Evolutionary conservation across 2,888 invertebrate genomes (phyloP), one percentile per base, ranked within the genome.

Genomic region (Spodoptera exigua): DNA sequence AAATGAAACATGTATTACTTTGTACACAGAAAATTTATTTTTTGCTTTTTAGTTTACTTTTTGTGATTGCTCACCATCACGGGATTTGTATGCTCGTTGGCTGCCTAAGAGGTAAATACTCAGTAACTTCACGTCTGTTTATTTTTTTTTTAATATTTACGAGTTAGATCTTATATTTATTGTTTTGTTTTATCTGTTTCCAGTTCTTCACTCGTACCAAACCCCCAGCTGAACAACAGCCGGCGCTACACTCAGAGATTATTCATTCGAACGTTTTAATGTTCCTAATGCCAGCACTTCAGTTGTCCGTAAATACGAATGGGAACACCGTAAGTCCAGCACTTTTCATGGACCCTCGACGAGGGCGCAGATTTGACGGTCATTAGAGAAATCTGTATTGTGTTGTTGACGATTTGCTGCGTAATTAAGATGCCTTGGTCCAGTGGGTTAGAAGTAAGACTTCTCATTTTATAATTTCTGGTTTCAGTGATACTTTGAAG

Each of bases 181-280:
- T n/a, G n/a, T n/a, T n/a, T n/a, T n/a, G n/a, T n/a, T n/a, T n/a
- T n/a, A n/a, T n/a, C 7, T 5, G 27, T 5, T 27, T 7, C 27
- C 27, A 27, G 18, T 13, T 10, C 12, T 11, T 51, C 11, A 16
- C 48, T 67, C 44, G 16, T 7, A 63, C 57, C 52, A 52, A n/a
- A 36, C 9, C 12, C 2, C 57, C 53, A 67, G 70, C 74, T 69
- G 80, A 79, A 83, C 74, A 81, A 61, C 65, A 70, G 66, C 44
- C 47, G 66, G 62, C 73, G 65, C 74, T 80, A 80, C 80, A 74
- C 78, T 74, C 56, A 61, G 59, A 73, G 75, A 85, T 85, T 81
- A 84, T 80, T 85, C 79, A 83, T 81, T 76, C 59, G 54, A 70
- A 77, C 70, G 76, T 79, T 83, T 80, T 78, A 82, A 78, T 74